Conservation (phyloP, 2,113 vertebrate species). For the Damaliscus lunatus region DNA sequence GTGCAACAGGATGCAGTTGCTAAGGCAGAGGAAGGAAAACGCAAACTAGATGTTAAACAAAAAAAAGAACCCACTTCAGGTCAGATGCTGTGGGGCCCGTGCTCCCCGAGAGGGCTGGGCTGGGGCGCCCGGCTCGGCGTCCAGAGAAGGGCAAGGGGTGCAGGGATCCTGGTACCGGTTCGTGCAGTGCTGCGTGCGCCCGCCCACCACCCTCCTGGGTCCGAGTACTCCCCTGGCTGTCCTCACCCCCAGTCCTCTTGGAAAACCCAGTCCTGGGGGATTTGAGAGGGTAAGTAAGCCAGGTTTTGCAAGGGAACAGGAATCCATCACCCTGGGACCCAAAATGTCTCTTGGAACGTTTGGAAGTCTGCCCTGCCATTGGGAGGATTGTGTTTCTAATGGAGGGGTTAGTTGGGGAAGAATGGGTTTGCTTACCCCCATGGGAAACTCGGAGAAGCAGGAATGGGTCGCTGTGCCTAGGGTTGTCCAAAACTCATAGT, state of each 20-base stretch:
- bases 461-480: background rate
- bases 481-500: background rate
- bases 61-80: background rate
- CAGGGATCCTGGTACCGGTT: background rate
- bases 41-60: background rate
- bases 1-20: background rate
- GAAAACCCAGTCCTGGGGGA: background rate
- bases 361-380: background rate
- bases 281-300: background rate
- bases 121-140: fast-evolving
- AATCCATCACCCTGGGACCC: background rate
- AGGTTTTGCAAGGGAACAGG: background rate
- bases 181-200: fast-evolving
- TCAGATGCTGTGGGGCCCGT: background rate
- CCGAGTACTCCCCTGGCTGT: too few species aligned
- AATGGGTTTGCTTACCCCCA: background rate
- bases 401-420: background rate
- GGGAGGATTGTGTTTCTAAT: background rate
- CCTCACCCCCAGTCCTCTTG: too few species aligned
- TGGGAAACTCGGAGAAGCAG: background rate
- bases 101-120: too few species aligned
- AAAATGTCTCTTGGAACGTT: background rate
- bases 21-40: background rate
- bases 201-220: fast-evolving
- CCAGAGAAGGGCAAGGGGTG: fast-evolving